These are phyloP conservation scores for Apamea anceps DNA, from an alignment of 2,888 invertebrate species.

Conservation along the genomic window DNA sequence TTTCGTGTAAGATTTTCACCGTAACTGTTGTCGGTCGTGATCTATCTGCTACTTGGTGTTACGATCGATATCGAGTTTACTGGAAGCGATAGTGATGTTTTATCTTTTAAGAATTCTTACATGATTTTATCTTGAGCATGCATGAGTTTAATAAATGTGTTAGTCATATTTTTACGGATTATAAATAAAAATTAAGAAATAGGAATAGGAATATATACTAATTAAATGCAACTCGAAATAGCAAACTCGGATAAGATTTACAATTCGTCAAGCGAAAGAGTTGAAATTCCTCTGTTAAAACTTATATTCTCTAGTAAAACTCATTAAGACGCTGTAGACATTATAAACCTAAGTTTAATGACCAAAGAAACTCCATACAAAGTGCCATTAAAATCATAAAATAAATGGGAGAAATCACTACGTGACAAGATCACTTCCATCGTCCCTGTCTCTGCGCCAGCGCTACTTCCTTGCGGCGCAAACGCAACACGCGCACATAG, in stretches of 20 bases:
- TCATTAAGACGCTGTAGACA: not conserved
- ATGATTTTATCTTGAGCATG: constrained; percentile 25
- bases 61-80: constrained; percentile 51
- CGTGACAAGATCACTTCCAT: constrained; percentile 69
- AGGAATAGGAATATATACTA: too few species aligned
- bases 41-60: constrained; percentile 70
- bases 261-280: not conserved
- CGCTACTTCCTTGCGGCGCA: constrained; percentile 75
- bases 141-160: constrained; percentile 1
- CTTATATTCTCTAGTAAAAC: not conserved
- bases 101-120: constrained; percentile 26
- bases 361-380: constrained; percentile 2
- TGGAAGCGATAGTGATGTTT: constrained; percentile 63
- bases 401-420: constrained; percentile 56
- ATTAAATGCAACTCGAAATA: not conserved
- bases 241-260: not conserved
- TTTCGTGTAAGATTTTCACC: constrained; percentile 74
- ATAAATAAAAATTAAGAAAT: constrained; percentile 3
- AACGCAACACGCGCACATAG: constrained; percentile 59
- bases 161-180: constrained; percentile 23
- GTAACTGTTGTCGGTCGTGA: constrained; percentile 70
- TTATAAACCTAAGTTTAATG: not conserved
- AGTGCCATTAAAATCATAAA: constrained; percentile 10
- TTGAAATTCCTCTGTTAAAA: not conserved
- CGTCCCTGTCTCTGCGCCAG: constrained; percentile 56